A percentile compares a stretch with the other conserved stretches of the same genome.
Conservation (phyloP, 1,140 invertebrate genomes). For the Rhagoletis pomonella region DNA sequence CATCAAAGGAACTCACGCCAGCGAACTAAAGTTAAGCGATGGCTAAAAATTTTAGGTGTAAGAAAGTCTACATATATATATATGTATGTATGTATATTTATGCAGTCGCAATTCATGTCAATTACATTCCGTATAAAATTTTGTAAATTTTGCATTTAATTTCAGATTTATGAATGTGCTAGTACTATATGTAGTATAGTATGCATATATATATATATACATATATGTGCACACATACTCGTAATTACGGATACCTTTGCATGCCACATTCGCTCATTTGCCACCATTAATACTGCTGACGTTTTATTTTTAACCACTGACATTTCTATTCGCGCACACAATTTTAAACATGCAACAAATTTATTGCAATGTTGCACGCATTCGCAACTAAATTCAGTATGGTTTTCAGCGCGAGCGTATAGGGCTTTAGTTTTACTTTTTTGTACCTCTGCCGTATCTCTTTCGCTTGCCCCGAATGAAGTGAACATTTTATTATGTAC, state of each 20-base stretch:
- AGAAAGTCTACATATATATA: neutral
- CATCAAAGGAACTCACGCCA: neutral
- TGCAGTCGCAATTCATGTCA: neutral
- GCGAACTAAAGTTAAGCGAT: neutral
- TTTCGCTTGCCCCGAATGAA: neutral
- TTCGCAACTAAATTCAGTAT: conserved; percentile 4
- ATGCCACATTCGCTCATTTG: neutral
- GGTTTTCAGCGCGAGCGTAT: neutral
- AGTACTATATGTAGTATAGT: too few species aligned
- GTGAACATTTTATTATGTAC: conserved; percentile 31
- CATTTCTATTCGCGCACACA: conserved; percentile 50
- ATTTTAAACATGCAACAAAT: conserved; percentile 53
- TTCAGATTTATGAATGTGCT: too few species aligned
- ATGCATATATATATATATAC: neutral
- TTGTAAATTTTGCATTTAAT: too few species aligned
- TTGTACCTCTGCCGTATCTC: neutral
- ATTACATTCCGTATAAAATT: neutral
- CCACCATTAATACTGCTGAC: conserved; percentile 19
- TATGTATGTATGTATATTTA: neutral
- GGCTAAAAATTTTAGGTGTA: neutral
- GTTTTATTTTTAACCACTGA: conserved; percentile 51
- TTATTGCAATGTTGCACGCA: conserved; percentile 50
- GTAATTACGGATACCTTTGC: neutral
- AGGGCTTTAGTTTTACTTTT: neutral
- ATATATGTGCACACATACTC: neutral